A percentile compares a stretch with the other conserved stretches of the same genome.
Conservation (phyloP, 2,888 invertebrate species). For the Lingula anatina region DNA sequence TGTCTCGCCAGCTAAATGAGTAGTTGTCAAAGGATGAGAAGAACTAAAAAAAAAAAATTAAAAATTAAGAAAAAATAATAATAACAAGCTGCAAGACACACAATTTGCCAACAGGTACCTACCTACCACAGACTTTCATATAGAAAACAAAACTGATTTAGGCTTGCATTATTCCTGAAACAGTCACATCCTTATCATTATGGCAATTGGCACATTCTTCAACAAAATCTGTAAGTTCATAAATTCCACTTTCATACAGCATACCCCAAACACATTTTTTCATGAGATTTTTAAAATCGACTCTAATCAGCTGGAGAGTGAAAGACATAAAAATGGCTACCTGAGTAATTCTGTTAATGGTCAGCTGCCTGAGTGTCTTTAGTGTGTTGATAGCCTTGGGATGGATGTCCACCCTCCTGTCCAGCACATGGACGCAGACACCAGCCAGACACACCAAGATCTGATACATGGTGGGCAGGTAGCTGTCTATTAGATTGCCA, state of each 20-base stretch:
- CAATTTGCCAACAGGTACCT: too few relatives aligned
- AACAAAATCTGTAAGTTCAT: too few relatives aligned
- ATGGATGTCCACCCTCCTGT: slow-evolving; percentile 38
- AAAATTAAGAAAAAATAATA: neutral
- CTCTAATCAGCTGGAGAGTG: too few relatives aligned
- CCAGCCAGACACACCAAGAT: slow-evolving; percentile 68
- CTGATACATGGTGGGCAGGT: slow-evolving; percentile 68
- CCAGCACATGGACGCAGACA: slow-evolving; percentile 62
- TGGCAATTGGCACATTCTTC: too few relatives aligned
- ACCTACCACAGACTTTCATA: too few relatives aligned
- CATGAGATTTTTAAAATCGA: too few relatives aligned
- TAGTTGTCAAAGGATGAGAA: slow-evolving; percentile 77
- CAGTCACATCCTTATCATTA: too few relatives aligned
- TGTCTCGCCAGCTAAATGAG: slow-evolving; percentile 65
- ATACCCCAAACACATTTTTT: too few relatives aligned
- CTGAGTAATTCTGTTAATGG: slow-evolving; percentile 35
- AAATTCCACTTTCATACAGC: too few relatives aligned
- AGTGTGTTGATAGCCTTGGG: slow-evolving; percentile 31
- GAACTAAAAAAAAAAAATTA: slow-evolving; percentile 56
- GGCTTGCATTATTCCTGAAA: too few relatives aligned
- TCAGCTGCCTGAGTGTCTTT: slow-evolving; percentile 37
- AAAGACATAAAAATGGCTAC: slow-evolving; percentile 16
- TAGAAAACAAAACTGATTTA: too few relatives aligned
- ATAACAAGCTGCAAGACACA: slow-evolving; percentile 54
- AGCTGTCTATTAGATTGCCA: slow-evolving; percentile 65